Percentiles rank a stretch among this genome's conserved stretches.
These are phyloP conservation scores for Galerucella calmariensis DNA, from an alignment of 2,888 invertebrate species.

Conservation along the genomic window DNA sequence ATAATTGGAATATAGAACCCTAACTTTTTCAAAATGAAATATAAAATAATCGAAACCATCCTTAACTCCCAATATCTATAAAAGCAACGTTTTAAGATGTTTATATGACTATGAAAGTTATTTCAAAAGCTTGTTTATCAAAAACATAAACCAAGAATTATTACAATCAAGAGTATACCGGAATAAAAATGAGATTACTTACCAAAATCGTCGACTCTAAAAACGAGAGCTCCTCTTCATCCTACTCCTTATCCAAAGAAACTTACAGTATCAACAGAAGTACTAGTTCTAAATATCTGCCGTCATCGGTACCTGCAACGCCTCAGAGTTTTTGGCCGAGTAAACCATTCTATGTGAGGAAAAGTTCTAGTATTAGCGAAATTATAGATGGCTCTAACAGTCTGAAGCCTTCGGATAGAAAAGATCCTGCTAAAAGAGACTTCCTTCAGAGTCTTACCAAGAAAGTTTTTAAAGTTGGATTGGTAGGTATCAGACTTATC, in stretches of 20 bases:
- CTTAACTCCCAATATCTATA: background rate
- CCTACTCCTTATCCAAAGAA: conserved; percentile 48
- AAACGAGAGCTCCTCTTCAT: conserved; percentile 42
- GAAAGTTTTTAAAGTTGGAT: conserved; percentile 83
- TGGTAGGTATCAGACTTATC: conserved; percentile 71
- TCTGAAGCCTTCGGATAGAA: conserved; percentile 87
- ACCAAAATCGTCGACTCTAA: conserved; percentile 55
- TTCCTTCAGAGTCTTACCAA: conserved; percentile 84
- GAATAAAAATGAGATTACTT: conserved; percentile 52
- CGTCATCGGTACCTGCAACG: conserved; percentile 50
- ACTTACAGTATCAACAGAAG: conserved; percentile 52
- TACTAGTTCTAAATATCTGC: conserved; percentile 49
- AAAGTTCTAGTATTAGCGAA: conserved; percentile 64
- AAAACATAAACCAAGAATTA: background rate
- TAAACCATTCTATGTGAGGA: conserved; percentile 52
- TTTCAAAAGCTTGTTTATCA: background rate
- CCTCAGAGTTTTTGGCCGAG: conserved; percentile 45
- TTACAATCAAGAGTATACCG: background rate
- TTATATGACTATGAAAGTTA: background rate
- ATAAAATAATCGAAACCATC: background rate
- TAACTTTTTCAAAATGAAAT: background rate
- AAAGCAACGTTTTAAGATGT: background rate
- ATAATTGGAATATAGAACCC: background rate
- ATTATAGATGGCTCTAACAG: conserved; percentile 78
- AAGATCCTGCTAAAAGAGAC: conserved; percentile 83